Conservation (phyloP, 2,888 invertebrate species). For the Parelbella ahira region DNA sequence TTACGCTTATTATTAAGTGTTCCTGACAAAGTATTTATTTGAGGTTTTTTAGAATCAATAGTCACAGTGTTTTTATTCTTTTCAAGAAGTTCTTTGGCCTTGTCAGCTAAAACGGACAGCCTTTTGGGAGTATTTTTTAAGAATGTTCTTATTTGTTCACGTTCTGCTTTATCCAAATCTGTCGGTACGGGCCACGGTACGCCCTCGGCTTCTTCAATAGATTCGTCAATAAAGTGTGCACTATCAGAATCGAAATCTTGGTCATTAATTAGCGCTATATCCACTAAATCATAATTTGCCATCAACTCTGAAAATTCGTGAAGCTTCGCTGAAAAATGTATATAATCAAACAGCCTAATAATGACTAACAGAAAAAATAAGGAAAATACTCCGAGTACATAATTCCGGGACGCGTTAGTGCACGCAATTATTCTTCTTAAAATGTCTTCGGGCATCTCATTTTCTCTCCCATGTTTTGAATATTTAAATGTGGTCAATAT, state of each 20-base stretch:
- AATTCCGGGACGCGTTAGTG: conserved; percentile 55
- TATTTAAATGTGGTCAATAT: conserved; percentile 37
- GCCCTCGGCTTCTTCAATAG: conserved; percentile 29
- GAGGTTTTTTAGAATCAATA: no score
- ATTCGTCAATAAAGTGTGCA: conserved; percentile 31
- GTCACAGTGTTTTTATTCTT: background rate
- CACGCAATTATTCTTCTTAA: conserved; percentile 44
- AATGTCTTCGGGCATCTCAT: conserved; percentile 39
- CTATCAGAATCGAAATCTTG: conserved; percentile 27
- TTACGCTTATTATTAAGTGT: background rate
- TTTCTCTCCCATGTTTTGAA: conserved; percentile 26
- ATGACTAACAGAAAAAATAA: conserved; percentile 51
- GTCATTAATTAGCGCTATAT: conserved; percentile 38
- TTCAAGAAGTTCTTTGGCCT: background rate
- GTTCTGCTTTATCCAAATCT: conserved; percentile 42
- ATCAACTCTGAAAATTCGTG: conserved; percentile 58
- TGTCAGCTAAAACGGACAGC: conserved; percentile 3
- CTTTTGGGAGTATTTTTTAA: conserved; percentile 35
- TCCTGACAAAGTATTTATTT: no score
- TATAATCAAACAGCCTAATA: conserved; percentile 50
- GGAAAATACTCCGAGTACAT: conserved; percentile 54
- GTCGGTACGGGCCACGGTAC: conserved; percentile 45
- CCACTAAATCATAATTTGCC: conserved; percentile 53
- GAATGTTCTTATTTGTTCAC: conserved; percentile 39
- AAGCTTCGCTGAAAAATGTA: conserved; percentile 59